Base-by-base conservation (phyloP, 2,113 vertebrate genomes). In the Meleagris gallopavo region DNA sequence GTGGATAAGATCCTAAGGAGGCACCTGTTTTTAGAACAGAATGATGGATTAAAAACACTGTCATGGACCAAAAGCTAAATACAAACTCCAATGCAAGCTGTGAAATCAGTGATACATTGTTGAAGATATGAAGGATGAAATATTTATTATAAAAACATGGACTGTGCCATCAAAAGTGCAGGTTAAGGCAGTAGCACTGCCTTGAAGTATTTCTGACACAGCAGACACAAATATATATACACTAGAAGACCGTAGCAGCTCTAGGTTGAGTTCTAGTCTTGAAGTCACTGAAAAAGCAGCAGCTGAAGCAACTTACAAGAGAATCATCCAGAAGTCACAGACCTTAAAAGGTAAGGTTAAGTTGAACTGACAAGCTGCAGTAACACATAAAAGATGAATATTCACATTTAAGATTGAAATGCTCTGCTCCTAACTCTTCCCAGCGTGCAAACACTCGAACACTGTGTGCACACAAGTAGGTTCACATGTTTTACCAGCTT, bases 241-340 rank as follows among this genome's bases (percentile, higher is more conserved):
- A 94, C n/a, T 19, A 45, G 77, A 83, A 60, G 71, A 20, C 21
- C 62, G 2, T 87, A 96, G 89, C 94, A 95, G 94, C 96, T 86
- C 76, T 46, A 52, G 48, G 65, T 36, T 27, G 62, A 22, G 15
- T 82, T 58, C 86, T 62, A 85, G 82, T 88, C 86, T 52, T 71
- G n/a, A 87, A 93, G 66, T 73, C 58, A 69, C 58, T 58, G 55
- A 22, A 64, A 41, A 60, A 86, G 36, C 79, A 97, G 90, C 93
- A 95, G 83, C 27, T 3, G 2, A 78, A n/a, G 36, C 80, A 61
- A 0, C 34, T 72, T 72, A 98, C 4, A 98, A 83, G 52, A 98
- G 95, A 80, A 97, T 71, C 0, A 32, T 76, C 97, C 97, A 97
- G 14, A 95, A 97, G 77, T 98, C 97, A 66, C 98, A 98, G 61